Evolutionary conservation across 2,797 vertebrate genomes (phyloP), one percentile per base, ranked within the genome.

Genomic region (Silurus aristotelis): DNA sequence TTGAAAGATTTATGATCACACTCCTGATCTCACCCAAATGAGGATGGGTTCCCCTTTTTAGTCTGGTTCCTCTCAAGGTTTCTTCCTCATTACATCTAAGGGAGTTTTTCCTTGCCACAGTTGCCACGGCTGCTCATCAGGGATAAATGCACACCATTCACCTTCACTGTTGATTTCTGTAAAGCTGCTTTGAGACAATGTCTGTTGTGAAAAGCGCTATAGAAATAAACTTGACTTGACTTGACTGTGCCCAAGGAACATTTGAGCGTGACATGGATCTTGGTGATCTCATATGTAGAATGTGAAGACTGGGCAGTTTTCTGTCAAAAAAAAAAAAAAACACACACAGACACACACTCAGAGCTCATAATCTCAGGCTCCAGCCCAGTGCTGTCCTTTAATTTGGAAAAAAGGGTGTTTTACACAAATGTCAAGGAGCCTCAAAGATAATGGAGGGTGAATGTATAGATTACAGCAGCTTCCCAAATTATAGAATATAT

Each of bases 341-440:
- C 25, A 31, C 27, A 60, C 2, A 25, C 22, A 48, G 5, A n/a
- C 31, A 61, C 1, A 80, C 20, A 64, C 79, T 56, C 85, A 90
- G 85, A 67, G 90, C 84, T 93, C 85, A 87, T 95, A 95, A 95
- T 95, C 91, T 92, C 90, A 93, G 94, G 93, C 92, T 94, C 89
- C 93, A 93, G 90, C 92, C 92, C 90, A 87, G 92, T 91, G 94
- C 91, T 91, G 92, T 93, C 93, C 94, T 96, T 94, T 95, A 93
- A 96, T 95, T 95, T 92, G 86, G 77, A 91, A 87, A 63, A 63
- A 89, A 93, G 94, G 94, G 94, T 93, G 94, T 95, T 95, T 92
- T 80, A 67, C 92, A 85, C 87, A 92, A 87, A 90, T 90, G 93
- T 93, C 93, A 91, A 84, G 87, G 93, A 95, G 91, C 88, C 88